phyloP scores from a whole-genome alignment of 2,113 vertebrate genomes.

The Pithys albifrons region DNA sequence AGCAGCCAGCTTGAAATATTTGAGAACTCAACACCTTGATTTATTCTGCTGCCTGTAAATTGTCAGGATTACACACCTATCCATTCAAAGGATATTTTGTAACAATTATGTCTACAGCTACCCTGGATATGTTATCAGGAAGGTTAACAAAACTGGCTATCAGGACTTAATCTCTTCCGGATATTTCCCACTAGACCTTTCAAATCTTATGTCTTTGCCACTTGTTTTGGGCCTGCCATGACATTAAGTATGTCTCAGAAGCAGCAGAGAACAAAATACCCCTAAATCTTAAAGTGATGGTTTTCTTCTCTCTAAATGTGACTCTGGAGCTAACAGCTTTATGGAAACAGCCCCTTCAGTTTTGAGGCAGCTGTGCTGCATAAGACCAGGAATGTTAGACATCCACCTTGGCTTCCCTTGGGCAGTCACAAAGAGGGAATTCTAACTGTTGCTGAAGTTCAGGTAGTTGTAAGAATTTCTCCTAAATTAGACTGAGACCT shows the following conservation, averaged over 20 bases:
- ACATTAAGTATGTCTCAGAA: neutral
- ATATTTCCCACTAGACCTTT: neutral
- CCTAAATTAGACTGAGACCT: neutral
- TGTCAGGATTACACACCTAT: neutral
- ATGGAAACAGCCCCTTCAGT: neutral
- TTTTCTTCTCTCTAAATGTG: neutral
- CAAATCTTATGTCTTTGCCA: neutral
- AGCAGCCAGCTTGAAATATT: neutral
- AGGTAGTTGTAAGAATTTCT: neutral
- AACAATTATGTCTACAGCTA: neutral
- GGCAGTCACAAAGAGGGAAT: neutral
- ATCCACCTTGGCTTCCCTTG: neutral
- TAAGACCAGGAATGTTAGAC: neutral
- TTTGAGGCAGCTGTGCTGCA: neutral
- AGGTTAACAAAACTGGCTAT: neutral
- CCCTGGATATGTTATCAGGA: neutral
- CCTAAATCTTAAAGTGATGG: neutral
- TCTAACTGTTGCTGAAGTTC: neutral
- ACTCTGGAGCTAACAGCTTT: neutral
- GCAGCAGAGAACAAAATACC: neutral
- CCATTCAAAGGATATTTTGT: neutral
- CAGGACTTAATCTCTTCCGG: neutral
- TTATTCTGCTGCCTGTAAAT: neutral
- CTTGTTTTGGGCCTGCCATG: neutral
- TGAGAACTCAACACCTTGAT: neutral